Percentiles rank a stretch among this genome's conserved stretches.
Evolutionary conservation across 2,113 vertebrate species (phyloP).

Genomic region (Tinamus guttatus): DNA sequence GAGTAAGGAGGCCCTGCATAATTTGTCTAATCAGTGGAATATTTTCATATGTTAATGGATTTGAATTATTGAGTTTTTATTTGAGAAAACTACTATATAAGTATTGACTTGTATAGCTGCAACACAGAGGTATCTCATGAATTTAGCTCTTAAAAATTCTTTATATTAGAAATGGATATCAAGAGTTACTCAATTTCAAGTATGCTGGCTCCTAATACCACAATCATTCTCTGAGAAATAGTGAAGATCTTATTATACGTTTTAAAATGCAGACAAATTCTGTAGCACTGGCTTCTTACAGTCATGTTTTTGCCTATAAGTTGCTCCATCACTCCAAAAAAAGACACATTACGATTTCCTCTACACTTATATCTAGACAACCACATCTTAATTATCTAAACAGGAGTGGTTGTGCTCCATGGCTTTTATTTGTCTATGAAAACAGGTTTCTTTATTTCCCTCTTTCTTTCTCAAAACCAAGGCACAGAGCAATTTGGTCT

Average conservation of each 20-base stretch:
- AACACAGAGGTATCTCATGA: not conserved
- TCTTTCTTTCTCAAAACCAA: not conserved
- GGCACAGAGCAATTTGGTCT: not conserved
- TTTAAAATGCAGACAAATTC: not conserved
- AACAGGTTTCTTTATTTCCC: not conserved
- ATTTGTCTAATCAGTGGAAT: slow-evolving; percentile 19
- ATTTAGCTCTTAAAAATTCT: not conserved
- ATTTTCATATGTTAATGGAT: slow-evolving; percentile 17
- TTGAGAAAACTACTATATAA: slow-evolving; percentile 46
- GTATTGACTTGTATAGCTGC: slow-evolving; percentile 11
- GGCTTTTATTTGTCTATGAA: not conserved
- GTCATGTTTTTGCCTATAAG: not conserved
- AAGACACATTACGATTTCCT: not conserved
- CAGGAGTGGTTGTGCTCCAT: not conserved
- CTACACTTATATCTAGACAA: not conserved
- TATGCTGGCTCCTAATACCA: not conserved
- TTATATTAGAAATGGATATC: not conserved
- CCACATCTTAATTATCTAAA: not conserved
- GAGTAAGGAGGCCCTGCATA: not conserved
- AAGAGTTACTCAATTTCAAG: not conserved
- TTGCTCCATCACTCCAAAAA: not conserved
- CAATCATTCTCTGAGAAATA: not conserved
- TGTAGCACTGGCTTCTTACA: not conserved
- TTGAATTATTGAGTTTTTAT: slow-evolving; percentile 44
- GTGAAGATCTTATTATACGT: not conserved